phyloP scores from a whole-genome alignment of 2,888 invertebrate genomes.

The Agapetus fuscipes region DNA sequence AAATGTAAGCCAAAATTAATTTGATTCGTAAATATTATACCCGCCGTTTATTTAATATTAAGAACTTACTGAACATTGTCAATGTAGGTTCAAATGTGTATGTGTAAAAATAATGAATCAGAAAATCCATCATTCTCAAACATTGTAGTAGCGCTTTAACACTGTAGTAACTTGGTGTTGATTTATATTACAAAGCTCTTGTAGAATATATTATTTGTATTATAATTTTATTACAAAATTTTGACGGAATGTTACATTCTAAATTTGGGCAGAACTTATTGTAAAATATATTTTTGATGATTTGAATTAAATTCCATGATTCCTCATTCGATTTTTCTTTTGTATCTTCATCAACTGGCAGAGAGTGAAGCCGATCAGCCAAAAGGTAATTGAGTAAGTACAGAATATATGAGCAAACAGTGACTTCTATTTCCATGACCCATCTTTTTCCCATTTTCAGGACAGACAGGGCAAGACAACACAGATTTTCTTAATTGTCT shows the following conservation, averaged over 20 bases:
- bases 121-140: not conserved
- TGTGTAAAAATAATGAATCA: constrained; percentile 7
- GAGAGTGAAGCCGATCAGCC: too few species aligned
- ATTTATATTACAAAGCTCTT: not conserved
- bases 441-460: too few species aligned
- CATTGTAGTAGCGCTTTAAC: not conserved
- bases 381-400: too few species aligned
- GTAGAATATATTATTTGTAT: not conserved
- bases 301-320: not conserved
- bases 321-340: not conserved
- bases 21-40: not conserved
- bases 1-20: not conserved
- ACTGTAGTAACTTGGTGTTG: not conserved
- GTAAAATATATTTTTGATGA: not conserved
- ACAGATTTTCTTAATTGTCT: too few species aligned
- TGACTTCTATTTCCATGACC: too few species aligned
- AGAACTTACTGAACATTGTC: constrained; percentile 1
- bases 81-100: constrained; percentile 10
- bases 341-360: too few species aligned
- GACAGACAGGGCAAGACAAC: too few species aligned
- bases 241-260: too few species aligned
- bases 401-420: too few species aligned
- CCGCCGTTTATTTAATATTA: constrained; percentile 2
- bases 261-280: not conserved
- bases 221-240: not conserved